phyloP scores from a whole-genome alignment of 2,113 vertebrate species.

The Stigmatopora nigra region DNA sequence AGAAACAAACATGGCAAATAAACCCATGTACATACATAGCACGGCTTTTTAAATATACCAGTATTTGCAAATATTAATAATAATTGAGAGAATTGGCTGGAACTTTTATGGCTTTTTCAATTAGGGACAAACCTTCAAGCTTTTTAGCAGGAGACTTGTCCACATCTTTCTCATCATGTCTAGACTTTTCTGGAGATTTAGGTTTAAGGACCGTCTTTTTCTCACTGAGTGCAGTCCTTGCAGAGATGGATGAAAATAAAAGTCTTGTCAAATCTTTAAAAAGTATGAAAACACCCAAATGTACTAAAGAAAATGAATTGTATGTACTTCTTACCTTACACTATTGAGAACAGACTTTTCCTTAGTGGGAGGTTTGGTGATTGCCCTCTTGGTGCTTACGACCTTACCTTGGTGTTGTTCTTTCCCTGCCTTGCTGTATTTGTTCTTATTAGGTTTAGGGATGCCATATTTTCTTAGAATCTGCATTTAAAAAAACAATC shows the following conservation, averaged over 20 bases:
- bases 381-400: slow-evolving; percentile 90
- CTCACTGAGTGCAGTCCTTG: slow-evolving; percentile 90
- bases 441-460: slow-evolving; percentile 89
- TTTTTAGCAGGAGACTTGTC: slow-evolving; percentile 96
- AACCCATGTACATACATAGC: too few species aligned
- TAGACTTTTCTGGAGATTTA: slow-evolving; percentile 91
- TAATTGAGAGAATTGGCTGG: background rate
- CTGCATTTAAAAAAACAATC: slow-evolving; percentile 53
- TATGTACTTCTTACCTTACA: slow-evolving; percentile 73
- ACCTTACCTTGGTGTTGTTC: slow-evolving; percentile 95
- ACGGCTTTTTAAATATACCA: too few species aligned
- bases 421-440: slow-evolving; percentile 89
- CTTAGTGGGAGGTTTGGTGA: slow-evolving; percentile 86
- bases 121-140: slow-evolving; percentile 78
- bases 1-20: slow-evolving; percentile 9
- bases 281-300: background rate
- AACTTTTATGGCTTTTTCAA: background rate
- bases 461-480: slow-evolving; percentile 92
- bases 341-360: slow-evolving; percentile 90
- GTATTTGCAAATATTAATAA: too few species aligned
- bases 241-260: background rate
- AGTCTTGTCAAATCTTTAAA: background rate
- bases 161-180: slow-evolving; percentile 90
- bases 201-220: slow-evolving; percentile 92
- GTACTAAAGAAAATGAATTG: background rate